Evolutionary conservation across 92 coral and sea anemone species (phyloP).

Genomic region (Phenganax subtilis): DNA sequence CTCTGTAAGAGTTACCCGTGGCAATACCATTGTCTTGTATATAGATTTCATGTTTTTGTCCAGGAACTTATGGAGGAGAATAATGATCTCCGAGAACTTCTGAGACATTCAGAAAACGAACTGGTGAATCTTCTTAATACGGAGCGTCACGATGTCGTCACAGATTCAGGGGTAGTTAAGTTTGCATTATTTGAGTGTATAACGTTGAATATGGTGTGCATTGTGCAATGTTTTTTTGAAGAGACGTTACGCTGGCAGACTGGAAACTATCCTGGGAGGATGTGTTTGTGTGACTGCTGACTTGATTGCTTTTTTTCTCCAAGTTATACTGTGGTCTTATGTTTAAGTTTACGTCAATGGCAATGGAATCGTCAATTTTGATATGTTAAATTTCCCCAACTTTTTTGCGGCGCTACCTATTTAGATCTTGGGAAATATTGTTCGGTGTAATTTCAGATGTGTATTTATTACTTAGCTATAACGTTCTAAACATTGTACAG

Average conservation of each 20-base stretch:
- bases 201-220: neutral
- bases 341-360: no score
- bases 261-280: no score
- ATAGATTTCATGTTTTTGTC: neutral
- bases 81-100: slow-evolving; percentile 79
- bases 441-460: neutral
- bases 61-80: slow-evolving; percentile 96
- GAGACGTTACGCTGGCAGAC: no score
- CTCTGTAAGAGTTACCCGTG: neutral
- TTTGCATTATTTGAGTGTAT: neutral
- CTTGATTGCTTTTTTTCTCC: no score
- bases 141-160: slow-evolving; percentile 55
- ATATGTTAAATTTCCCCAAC: no score
- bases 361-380: no score
- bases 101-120: slow-evolving; percentile 78
- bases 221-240: no score
- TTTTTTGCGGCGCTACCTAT: no score
- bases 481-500: slow-evolving; percentile 17
- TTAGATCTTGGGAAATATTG: neutral
- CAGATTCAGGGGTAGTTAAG: slow-evolving; percentile 67
- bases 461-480: neutral
- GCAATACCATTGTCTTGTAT: neutral
- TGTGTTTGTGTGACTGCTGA: no score
- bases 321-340: no score
- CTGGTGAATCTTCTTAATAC: slow-evolving; percentile 76